Evolutionary conservation across 2,797 vertebrate genomes (phyloP), one percentile per base, ranked within the genome.

Genomic region (Gymnopithys bicolor): DNA sequence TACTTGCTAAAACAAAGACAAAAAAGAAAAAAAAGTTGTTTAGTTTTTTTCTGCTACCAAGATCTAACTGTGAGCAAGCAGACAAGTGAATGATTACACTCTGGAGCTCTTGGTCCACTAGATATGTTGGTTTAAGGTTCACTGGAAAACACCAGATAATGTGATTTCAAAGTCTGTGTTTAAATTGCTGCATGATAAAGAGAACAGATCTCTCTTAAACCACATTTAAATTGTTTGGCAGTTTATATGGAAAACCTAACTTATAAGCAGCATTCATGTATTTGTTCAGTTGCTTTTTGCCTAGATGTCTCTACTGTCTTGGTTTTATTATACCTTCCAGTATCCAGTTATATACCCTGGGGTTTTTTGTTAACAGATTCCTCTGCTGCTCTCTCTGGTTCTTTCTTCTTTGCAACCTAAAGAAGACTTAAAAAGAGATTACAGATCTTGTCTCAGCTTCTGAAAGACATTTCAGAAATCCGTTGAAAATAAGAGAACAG

Each of bases 81-180:
- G 95, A 77, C 73, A 95, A 94, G 70, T 68, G 88, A 90, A 94
- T 41, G 85, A 84, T 96, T 96, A 90, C 46, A 64, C 76, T 92
- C 80, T 23, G 0, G 25, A 96, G 94, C 85, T 94, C 62, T 89
- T 91, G 95, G 80, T 84, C 93, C 77, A 84, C 77, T 86, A 87
- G 92, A 95, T 81, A 94, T 0, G 46, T 46, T 93, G 58, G 92
- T 92, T 90, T 95, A 93, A 89, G 82, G 90, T 83, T 92, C 89
- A 81, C 91, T 95, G 91, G 84, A 92, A 95, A 87, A 90, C 89
- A 94, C 55, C 51, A 45, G 94, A 95, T 96, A 98, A 69, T 79
- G 67, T 70, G 92, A 96, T 95, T 96, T 96, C 82, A 56, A 94
- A 95, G 87, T 84, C 87, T 53, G 81, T 78, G 78, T 89, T 67